These are phyloP conservation scores for Latrodectus hesperus DNA, from an alignment of 2,888 invertebrate genomes.

Conservation along the genomic window DNA sequence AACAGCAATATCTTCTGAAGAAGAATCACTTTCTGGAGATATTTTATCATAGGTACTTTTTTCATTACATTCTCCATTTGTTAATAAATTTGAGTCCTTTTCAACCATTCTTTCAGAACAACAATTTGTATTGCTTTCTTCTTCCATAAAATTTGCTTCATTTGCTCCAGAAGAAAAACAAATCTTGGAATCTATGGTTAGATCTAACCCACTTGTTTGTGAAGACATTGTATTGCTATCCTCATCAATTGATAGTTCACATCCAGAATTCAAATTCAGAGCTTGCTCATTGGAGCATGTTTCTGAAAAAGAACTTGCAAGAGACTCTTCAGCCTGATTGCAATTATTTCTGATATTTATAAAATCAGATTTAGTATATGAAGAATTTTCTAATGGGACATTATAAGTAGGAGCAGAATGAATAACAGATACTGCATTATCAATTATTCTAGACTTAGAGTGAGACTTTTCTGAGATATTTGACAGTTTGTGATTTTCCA, in stretches of 20 bases:
- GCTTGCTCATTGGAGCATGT: neutral
- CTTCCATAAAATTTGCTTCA: neutral
- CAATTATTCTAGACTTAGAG: neutral
- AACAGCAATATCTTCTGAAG: neutral
- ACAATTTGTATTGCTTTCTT: neutral
- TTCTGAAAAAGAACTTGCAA: neutral
- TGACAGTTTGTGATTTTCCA: neutral
- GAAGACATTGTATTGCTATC: conserved; percentile 3
- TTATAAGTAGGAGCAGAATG: neutral
- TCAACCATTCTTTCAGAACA: neutral
- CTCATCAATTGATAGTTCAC: neutral
- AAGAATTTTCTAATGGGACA: neutral
- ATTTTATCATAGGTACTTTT: neutral
- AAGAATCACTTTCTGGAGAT: neutral
- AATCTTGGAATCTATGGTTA: neutral
- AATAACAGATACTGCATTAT: conserved; percentile 43
- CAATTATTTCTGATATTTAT: neutral
- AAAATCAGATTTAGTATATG: neutral
- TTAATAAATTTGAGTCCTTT: neutral
- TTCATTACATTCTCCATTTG: neutral
- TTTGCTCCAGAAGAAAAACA: neutral
- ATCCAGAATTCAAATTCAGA: neutral
- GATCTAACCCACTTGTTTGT: neutral
- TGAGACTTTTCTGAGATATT: neutral
- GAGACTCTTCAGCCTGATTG: neutral